phyloP scores from a whole-genome alignment of 2,797 vertebrate genomes.

The Atherinosoma microstoma region DNA sequence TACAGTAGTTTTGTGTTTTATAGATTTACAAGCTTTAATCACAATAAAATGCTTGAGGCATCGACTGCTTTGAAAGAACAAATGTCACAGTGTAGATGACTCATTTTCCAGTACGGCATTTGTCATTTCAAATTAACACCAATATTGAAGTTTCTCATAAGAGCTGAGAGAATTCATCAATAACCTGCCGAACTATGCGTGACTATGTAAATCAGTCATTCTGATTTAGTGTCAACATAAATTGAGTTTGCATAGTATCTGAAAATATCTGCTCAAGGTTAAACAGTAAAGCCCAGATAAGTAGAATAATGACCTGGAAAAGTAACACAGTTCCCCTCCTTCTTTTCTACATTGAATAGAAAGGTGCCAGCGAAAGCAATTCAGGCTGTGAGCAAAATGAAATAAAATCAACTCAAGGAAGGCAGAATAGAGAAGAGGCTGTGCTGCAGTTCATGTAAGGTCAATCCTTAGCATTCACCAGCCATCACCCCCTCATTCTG shows the following conservation, averaged over 20 bases:
- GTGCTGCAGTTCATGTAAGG: conserved; percentile 56
- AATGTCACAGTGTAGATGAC: conserved; percentile 24
- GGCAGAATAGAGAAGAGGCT: conserved; percentile 53
- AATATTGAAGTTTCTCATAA: conserved; percentile 16
- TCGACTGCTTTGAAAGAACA: conserved; percentile 41
- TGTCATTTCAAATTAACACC: conserved; percentile 35
- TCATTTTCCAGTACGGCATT: conserved; percentile 22
- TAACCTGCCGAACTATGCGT: conserved; percentile 12
- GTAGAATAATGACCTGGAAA: conserved; percentile 35
- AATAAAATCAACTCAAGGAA: conserved; percentile 53
- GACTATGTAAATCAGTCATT: conserved; percentile 16
- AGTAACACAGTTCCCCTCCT: conserved; percentile 15
- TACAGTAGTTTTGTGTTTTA: conserved; percentile 31
- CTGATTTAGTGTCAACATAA: conserved; percentile 16
- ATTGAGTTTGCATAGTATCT: neutral
- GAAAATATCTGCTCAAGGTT: neutral
- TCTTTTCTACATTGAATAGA: conserved; percentile 38
- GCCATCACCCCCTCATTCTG: conserved; percentile 45
- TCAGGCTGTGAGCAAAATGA: conserved; percentile 48
- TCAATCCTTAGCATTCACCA: conserved; percentile 58
- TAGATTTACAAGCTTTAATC: conserved; percentile 56
- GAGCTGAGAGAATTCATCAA: conserved; percentile 25
- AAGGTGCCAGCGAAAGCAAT: conserved; percentile 43
- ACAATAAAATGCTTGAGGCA: conserved; percentile 34
- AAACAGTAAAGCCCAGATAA: conserved; percentile 12